Conservation (phyloP, 2,797 vertebrate genomes). For the Choloepus didactylus region DNA sequence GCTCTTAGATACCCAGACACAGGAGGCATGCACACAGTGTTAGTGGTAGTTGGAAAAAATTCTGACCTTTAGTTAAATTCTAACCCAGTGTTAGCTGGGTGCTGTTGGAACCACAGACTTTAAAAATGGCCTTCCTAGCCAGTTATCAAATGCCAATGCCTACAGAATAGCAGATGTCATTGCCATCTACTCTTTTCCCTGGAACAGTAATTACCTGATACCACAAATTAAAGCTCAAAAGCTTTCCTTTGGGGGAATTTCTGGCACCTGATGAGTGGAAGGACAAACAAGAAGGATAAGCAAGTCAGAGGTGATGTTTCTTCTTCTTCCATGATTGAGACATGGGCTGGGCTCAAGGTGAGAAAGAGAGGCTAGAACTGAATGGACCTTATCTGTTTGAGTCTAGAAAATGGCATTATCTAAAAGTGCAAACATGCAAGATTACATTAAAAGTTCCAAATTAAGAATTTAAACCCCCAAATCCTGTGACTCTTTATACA, state of each 20-base stretch:
- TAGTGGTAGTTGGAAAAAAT: neutral
- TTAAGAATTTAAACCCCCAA: neutral
- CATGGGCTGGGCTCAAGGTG: neutral
- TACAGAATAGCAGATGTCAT: neutral
- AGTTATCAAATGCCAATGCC: neutral
- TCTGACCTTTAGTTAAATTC: neutral
- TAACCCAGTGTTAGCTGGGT: neutral
- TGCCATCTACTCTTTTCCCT: neutral
- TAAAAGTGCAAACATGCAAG: neutral
- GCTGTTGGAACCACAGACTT: neutral
- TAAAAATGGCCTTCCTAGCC: neutral
- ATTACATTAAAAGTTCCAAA: neutral
- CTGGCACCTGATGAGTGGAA: neutral
- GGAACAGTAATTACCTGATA: neutral
- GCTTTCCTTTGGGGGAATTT: neutral
- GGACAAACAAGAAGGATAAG: neutral
- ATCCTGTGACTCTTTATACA: neutral
- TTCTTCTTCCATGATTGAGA: conserved; percentile 22
- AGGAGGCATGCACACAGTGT: neutral
- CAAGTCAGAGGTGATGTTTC: conserved; percentile 19
- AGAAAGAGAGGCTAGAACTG: neutral
- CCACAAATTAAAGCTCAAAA: neutral
- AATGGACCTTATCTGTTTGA: conserved; percentile 14
- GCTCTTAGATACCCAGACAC: neutral
- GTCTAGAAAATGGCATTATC: neutral